These are phyloP conservation scores for Peromyscus leucopus DNA, from an alignment of 2,113 vertebrate species.

Conservation along the genomic window DNA sequence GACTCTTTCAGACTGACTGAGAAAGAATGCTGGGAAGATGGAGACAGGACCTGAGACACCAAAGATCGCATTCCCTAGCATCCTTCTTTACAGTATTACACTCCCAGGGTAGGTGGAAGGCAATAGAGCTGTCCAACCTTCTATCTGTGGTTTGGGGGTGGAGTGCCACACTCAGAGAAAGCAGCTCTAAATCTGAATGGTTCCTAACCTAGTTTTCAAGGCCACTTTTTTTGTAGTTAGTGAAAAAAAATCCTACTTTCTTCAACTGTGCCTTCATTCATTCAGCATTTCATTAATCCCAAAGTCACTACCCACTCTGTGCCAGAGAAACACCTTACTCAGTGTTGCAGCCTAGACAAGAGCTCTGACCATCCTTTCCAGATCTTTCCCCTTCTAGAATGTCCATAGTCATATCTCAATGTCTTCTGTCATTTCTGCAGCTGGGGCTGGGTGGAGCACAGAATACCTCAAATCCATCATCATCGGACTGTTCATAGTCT, in stretches of 20 bases:
- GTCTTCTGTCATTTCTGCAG: not conserved
- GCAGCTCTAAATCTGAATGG: not conserved
- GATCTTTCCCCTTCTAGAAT: too few relatives aligned
- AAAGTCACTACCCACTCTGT: not conserved
- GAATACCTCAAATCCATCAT: accelerated
- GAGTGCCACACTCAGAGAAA: not conserved
- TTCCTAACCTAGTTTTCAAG: constrained; percentile 9
- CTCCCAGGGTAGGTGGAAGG: not conserved
- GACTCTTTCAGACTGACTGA: too few relatives aligned
- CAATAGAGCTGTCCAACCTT: not conserved
- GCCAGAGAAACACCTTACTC: not conserved
- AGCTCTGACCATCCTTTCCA: not conserved
- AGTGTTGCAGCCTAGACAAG: not conserved
- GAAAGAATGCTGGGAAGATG: not conserved
- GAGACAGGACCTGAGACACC: not conserved
- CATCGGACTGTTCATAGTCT: not conserved
- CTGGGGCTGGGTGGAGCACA: too few relatives aligned
- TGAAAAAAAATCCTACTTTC: not conserved
- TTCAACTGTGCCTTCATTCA: not conserved
- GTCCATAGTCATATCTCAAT: accelerated
- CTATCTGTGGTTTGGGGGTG: not conserved
- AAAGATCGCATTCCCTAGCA: not conserved
- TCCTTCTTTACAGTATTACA: accelerated
- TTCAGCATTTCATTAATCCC: not conserved
- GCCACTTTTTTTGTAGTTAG: not conserved